Percentiles rank a stretch among this genome's conserved stretches.
Evolutionary conservation across 2,888 invertebrate species (phyloP).

Genomic region (Cryptocheilus praepositus): DNA sequence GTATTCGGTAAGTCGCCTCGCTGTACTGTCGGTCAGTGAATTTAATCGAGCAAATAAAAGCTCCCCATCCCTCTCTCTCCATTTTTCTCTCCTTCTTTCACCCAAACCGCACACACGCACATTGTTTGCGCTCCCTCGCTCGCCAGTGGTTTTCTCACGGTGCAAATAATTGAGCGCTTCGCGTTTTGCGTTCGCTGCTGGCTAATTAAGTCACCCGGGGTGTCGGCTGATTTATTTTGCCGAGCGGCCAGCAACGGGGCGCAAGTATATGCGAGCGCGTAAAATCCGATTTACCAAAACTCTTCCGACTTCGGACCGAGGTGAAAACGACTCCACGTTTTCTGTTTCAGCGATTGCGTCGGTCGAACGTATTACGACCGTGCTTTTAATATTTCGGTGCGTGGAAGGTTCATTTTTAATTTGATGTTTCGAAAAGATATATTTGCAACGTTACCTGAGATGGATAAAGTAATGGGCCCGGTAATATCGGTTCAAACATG

Average conservation of each 20-base stretch:
- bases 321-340: not conserved
- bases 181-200: conserved; percentile 41
- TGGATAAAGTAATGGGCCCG: no score
- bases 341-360: not conserved
- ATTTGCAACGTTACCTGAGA: no score
- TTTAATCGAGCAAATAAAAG: no score
- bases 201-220: conserved; percentile 57
- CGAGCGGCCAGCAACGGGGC: conserved; percentile 23
- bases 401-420: no score
- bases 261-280: no score
- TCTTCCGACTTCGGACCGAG: not conserved
- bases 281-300: not conserved
- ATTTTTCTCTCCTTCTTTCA: not conserved
- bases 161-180: conserved; percentile 42
- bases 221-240: conserved; percentile 47
- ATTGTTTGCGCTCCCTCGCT: not conserved
- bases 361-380: no score
- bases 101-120: not conserved
- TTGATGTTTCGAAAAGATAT: no score
- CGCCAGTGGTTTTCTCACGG: conserved; percentile 24
- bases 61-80: not conserved
- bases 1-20: no score
- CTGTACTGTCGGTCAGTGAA: no score
- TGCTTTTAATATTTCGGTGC: no score
- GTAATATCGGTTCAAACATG: no score